Evolutionary conservation across 2,888 invertebrate genomes (phyloP), one percentile per base, ranked within the genome.

Genomic region (Crioceris asparagi): DNA sequence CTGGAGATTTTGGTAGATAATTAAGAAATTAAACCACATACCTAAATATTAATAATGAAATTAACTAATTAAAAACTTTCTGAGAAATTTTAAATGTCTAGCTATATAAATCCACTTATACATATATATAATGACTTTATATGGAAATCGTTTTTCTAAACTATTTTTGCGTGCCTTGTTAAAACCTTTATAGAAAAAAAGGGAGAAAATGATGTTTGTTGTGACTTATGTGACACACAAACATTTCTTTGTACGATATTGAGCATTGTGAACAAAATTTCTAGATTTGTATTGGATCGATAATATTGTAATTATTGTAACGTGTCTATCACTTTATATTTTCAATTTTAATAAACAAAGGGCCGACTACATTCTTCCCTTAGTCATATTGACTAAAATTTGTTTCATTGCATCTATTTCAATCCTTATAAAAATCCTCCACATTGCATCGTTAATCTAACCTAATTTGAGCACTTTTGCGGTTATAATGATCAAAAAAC

Each of bases 131-230:
- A 40, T n/a, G n/a, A n/a, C n/a, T 40, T 40, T 27, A 37, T 33
- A 23, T 17, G 17, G 14, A 25, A 48, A 50, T 53, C 50, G 47
- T 48, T 56, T 55, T 55, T 57, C 53, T 54, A 56, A 59, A 57
- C 56, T 57, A 54, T 58, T 61, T 53, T 60, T 61, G 61, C 59
- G 62, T 62, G 62, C 62, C 62, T 61, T 62, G 61, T 54, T 57
- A 54, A 21, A 56, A 57, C 45, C 47, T 56, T 56, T 53, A 49
- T 56, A 59, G 54, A 55, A 59, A 50, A 39, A 23, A 35, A 36
- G 30, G 30, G 17, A 38, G 31, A 17, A 41, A 32, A 50, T 51
- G 51, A 46, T 50, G 52, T 57, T 52, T 51, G n/a, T n/a, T n/a
- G 52, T 51, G 51, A 48, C 40, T 45, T 47, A 44, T 51, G 49